Conservation (phyloP, 2,113 vertebrate genomes). For the Mormyrus iriodes region DNA sequence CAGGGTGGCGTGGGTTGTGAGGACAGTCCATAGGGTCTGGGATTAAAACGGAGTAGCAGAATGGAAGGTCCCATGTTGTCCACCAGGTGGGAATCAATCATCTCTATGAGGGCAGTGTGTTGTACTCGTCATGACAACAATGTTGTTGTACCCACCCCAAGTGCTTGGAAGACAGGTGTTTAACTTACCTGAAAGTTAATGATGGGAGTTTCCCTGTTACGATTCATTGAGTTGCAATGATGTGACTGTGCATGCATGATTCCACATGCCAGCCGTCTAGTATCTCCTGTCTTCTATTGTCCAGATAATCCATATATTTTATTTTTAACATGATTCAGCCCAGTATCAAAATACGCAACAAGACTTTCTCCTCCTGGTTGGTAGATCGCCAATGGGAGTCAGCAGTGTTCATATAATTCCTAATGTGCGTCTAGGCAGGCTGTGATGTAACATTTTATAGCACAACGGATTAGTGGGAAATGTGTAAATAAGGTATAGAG, state of each 20-base stretch:
- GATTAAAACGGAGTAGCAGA: background rate
- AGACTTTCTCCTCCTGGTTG: background rate
- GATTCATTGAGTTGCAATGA: background rate
- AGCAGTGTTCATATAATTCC: background rate
- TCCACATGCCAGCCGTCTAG: background rate
- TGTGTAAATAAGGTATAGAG: background rate
- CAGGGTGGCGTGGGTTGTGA: background rate
- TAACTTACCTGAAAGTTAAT: background rate
- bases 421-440: background rate
- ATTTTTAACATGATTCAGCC: background rate
- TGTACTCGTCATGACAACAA: too few species aligned
- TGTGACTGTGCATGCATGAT: background rate
- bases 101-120: background rate
- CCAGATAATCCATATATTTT: background rate
- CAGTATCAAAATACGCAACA: background rate
- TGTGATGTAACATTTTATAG: background rate
- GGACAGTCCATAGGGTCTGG: background rate
- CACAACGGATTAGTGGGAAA: background rate
- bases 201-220: background rate
- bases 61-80: background rate
- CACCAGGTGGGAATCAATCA: background rate
- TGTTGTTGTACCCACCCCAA: background rate
- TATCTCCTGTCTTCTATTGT: background rate
- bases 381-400: background rate
- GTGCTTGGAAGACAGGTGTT: background rate